These are phyloP conservation scores for Tachystola acroxantha DNA, from an alignment of 2,888 invertebrate species.

Conservation along the genomic window DNA sequence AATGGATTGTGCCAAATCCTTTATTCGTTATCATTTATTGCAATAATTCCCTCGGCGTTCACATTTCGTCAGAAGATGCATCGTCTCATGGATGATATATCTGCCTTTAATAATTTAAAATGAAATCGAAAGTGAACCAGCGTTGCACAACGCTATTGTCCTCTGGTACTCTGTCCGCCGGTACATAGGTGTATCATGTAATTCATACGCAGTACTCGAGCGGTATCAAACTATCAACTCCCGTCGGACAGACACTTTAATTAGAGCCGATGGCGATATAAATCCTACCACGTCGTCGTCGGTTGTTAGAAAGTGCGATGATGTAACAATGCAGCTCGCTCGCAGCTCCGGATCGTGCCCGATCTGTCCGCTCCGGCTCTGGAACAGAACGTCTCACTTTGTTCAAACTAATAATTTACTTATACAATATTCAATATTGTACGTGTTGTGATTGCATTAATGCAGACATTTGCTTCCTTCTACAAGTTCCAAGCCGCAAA, in stretches of 20 bases:
- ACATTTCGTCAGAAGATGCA: conserved; percentile 27
- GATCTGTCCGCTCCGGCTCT: conserved; percentile 39
- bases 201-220: conserved; percentile 41
- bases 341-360: conserved; percentile 45
- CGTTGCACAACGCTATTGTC: conserved; percentile 62
- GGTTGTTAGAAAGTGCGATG: conserved; percentile 61
- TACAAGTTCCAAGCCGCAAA: conserved; percentile 1
- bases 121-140: conserved; percentile 50
- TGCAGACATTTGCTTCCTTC: conserved; percentile 1
- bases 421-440: too few relatives aligned
- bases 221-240: conserved; percentile 24
- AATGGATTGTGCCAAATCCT: conserved; percentile 23
- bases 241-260: conserved; percentile 48
- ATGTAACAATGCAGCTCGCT: conserved; percentile 52
- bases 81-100: conserved; percentile 32
- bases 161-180: conserved; percentile 26
- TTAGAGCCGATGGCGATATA: conserved; percentile 58
- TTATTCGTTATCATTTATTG: conserved; percentile 26
- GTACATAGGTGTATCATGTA: conserved; percentile 32
- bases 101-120: conserved; percentile 38
- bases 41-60: conserved; percentile 11
- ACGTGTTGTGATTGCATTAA: not conserved
- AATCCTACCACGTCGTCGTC: conserved; percentile 46
- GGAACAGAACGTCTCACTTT: conserved; percentile 29
- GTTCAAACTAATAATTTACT: conserved; percentile 4